Base-by-base conservation (phyloP, 1,140 invertebrate species). In the Gryon sp. region DNA sequence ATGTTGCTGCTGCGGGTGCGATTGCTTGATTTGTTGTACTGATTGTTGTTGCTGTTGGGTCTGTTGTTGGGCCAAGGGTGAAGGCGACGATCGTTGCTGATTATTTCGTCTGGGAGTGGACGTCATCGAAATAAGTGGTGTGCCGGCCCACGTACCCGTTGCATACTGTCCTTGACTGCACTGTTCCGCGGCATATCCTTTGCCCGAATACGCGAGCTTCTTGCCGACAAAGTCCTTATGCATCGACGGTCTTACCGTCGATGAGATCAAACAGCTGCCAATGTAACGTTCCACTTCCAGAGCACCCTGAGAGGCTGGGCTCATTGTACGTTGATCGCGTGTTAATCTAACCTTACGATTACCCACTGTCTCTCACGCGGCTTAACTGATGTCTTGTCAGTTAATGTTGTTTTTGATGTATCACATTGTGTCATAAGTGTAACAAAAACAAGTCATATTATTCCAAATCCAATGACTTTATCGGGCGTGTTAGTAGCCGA, bases 271-370 rank as follows among this genome's bases (percentile, higher is more conserved):
- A 81, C 91, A 92, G 63, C 90, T 91, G 57, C 92, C 92, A 63
- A 92, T 90, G 84, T 92, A 93, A 78, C 91, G 89, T 87, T 93
- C 92, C 76, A 92, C 90, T 86, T 92, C 90, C 48, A 92, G 78
- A 52, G 86, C 83, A 68, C 87, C 87, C 82, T 91, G 89, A 22
- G 91, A 91, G 78, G 90, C 90, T 38, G 91, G 91, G 89, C 91
- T 92, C 92, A 92, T 92, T 52, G 82, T 85, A 82, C 73, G 18
- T 1, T 11, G 11, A 1, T 5, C 32, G 32, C 32, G 11, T 12
- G 3, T 24, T 7, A 24, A 24, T 3, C 7, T 24, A n/a, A n/a
- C 22, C 3, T 4, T 24, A 24, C 22, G 3, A 24, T 24, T 24
- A 24, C 3, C 7, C 22, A 7, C 22, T 24, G 7, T 7, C 7